phyloP scores from a whole-genome alignment of 2,797 vertebrate genomes.

The Molossus molossus region DNA sequence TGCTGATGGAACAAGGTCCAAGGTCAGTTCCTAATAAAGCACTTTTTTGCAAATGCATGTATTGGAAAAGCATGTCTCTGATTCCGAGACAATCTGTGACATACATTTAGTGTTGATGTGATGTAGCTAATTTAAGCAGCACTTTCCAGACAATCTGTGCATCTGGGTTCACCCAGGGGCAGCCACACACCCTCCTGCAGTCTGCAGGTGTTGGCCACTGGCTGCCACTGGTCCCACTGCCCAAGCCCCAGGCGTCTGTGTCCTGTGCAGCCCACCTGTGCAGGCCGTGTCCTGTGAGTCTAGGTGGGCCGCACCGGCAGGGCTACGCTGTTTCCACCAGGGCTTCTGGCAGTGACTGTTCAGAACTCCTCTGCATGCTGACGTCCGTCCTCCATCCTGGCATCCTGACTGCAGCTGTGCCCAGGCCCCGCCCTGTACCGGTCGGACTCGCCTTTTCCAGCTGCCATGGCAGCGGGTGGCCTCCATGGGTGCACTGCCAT shows the following conservation, averaged over 20 bases:
- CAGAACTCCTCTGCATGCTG: not conserved
- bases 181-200: not conserved
- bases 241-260: not conserved
- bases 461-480: too few species aligned
- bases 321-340: not conserved
- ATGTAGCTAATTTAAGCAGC: conserved; percentile 80
- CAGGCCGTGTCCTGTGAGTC: not conserved
- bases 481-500: not conserved
- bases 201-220: not conserved
- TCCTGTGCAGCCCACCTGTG: not conserved
- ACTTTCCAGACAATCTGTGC: not conserved
- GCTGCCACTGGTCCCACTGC: not conserved
- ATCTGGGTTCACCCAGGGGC: not conserved
- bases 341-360: not conserved
- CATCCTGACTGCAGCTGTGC: not conserved
- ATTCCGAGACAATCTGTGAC: conserved; percentile 75
- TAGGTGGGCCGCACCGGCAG: not conserved
- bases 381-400: not conserved
- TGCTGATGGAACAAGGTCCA: conserved; percentile 78
- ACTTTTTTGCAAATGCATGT: conserved; percentile 70
- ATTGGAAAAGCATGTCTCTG: conserved; percentile 80
- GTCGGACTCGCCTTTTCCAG: not conserved
- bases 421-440: not conserved
- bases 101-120: conserved; percentile 77
- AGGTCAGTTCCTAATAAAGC: conserved; percentile 78